Evolutionary conservation across 2,797 vertebrate genomes (phyloP).

Genomic region (Chloroceryle inda): DNA sequence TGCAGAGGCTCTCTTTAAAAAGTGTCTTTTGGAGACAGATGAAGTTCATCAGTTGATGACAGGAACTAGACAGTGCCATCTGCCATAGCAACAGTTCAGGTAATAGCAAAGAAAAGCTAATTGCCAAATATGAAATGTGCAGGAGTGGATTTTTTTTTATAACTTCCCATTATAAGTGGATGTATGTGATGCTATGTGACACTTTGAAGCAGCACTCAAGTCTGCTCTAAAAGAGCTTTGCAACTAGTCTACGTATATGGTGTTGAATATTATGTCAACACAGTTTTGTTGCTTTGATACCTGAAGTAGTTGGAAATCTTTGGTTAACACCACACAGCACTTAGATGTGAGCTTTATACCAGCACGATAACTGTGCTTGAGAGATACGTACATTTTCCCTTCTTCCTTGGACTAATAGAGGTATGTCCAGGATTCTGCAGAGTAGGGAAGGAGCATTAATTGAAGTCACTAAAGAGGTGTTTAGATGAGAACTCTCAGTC

Average conservation of each 20-base stretch:
- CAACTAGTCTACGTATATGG: background rate
- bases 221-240: background rate
- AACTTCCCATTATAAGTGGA: background rate
- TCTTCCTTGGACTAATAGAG: background rate
- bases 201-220: background rate
- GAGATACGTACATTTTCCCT: background rate
- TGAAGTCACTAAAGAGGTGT: background rate
- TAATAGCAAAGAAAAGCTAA: conserved; percentile 53
- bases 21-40: conserved; percentile 40
- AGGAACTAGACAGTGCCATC: conserved; percentile 69
- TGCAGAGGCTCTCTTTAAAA: conserved; percentile 15
- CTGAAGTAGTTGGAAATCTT: background rate
- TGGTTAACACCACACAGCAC: background rate
- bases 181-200: background rate
- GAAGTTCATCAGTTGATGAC: conserved; percentile 70
- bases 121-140: conserved; percentile 17
- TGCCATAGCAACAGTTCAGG: conserved; percentile 67
- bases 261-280: background rate
- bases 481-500: background rate
- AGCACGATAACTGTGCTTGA: background rate
- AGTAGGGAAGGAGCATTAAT: background rate
- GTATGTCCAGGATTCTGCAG: background rate
- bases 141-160: background rate
- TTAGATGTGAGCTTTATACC: background rate
- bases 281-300: background rate